Conservation (phyloP, 1,140 invertebrate species). For the Araneus ventricosus region DNA sequence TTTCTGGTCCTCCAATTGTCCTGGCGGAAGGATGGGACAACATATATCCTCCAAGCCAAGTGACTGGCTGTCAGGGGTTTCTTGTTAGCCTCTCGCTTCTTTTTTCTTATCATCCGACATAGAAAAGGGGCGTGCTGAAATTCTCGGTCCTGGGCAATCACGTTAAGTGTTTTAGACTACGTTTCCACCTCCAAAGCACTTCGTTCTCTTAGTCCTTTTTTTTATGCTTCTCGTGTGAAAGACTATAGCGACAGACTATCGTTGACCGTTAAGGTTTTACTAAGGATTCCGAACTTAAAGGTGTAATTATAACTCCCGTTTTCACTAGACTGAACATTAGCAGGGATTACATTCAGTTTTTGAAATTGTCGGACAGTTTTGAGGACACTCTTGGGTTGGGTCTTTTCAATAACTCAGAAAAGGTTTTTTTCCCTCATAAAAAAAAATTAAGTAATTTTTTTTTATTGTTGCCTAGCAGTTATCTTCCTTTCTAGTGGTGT, state of each 20-base stretch:
- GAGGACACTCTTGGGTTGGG: too few relatives aligned
- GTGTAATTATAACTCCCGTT: too few relatives aligned
- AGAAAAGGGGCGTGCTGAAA: slow-evolving; percentile 4
- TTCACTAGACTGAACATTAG: too few relatives aligned
- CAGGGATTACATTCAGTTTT: too few relatives aligned
- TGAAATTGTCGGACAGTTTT: too few relatives aligned
- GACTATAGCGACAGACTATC: background rate
- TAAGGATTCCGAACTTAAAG: too few relatives aligned
- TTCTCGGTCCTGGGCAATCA: slow-evolving; percentile 12
- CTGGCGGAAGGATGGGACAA: slow-evolving; percentile 41
- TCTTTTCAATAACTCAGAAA: too few relatives aligned
- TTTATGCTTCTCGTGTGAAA: background rate
- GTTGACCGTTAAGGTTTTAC: too few relatives aligned
- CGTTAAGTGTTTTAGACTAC: slow-evolving; percentile 56
- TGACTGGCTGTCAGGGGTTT: slow-evolving; percentile 42
- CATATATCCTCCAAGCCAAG: slow-evolving; percentile 56
- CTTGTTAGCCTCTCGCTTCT: background rate
- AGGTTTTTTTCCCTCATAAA: too few relatives aligned
- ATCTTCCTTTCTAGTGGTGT: too few relatives aligned
- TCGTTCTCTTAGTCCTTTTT: background rate
- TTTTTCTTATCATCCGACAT: background rate
- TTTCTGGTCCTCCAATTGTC: slow-evolving; percentile 57
- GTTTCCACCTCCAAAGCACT: slow-evolving; percentile 5
- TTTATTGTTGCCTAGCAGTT: too few relatives aligned
- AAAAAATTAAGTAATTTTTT: too few relatives aligned